Evolutionary conservation across 2,888 invertebrate species (phyloP), one percentile per base, ranked within the genome.

Genomic region (Caenorhabditis sp.): DNA sequence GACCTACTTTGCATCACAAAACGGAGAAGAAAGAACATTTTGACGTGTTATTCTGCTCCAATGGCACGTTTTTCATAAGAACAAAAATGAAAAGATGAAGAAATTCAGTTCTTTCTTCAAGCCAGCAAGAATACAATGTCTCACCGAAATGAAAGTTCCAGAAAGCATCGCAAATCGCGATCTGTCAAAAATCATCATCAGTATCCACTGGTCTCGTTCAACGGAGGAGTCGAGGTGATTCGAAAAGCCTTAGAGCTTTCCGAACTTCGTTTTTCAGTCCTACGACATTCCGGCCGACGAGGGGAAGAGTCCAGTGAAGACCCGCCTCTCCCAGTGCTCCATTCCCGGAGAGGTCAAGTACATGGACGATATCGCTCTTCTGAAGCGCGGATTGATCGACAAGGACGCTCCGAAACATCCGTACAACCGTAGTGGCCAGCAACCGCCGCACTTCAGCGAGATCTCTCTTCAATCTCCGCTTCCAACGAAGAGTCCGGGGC

Each of bases 341-440:
- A 77, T 68, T 68, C 82, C 82, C 8, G 22, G 16, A 1, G 77
- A 73, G 0, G 66, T 82, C 64, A 75, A 79, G 51, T 83, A 61
- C 49, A 51, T 83, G 69, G 82, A 83, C 49, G 82, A 83, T 31
- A 83, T 83, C 58, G 82, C 82, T 19, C 64, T 79, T 44, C 69
- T 83, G 51, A 83, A 83, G 69, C 68, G 79, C 19, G 74, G 79
- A 10, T 59, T 41, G 41, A 83, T 83, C 44, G 69, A 73, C 38
- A 73, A 63, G 22, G 79, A 79, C 26, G 79, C 82, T 38, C 82
- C 82, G 22, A 83, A 75, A 19, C 77, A 83, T 59, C 79, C 82
- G 22, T 83, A 83, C 64, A 69, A 77, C 38, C 76, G 82, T 69
- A 69, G 49, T 19, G 66, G 66, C 22, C 66, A 44, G 28, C 41